Percentiles rank a stretch among this genome's conserved stretches.
These are phyloP conservation scores for Odontamblyopus rebecca DNA, from an alignment of 2,797 vertebrate genomes.

Conservation along the genomic window DNA sequence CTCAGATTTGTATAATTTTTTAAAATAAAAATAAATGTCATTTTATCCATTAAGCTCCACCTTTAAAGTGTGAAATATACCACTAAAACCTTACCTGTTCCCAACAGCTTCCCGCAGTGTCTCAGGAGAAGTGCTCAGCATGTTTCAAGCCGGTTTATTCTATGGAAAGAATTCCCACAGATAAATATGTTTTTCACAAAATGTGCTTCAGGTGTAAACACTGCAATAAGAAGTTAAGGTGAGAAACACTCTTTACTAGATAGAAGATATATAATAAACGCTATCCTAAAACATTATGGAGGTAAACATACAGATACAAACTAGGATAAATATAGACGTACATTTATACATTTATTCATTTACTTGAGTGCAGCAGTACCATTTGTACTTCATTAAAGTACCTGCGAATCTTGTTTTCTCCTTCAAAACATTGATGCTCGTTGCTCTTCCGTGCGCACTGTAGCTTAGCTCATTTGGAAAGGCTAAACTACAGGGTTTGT, in stretches of 20 bases:
- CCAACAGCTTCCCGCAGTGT: slow-evolving; percentile 72
- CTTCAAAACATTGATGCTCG: no score
- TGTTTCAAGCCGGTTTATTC: slow-evolving; percentile 81
- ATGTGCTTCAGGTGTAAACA: slow-evolving; percentile 84
- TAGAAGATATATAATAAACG: not conserved
- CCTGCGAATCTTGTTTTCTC: no score
- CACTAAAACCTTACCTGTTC: slow-evolving; percentile 20
- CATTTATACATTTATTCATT: no score
- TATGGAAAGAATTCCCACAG: slow-evolving; percentile 77
- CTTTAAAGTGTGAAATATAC: slow-evolving; percentile 10
- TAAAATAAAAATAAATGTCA: not conserved
- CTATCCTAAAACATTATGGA: not conserved
- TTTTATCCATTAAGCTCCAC: not conserved
- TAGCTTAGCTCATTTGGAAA: not conserved
- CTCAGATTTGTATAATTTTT: not conserved
- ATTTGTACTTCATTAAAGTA: no score
- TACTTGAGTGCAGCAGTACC: no score
- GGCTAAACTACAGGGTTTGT: not conserved
- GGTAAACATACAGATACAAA: no score
- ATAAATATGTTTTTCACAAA: slow-evolving; percentile 80
- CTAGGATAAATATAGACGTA: no score
- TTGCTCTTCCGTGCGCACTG: not conserved
- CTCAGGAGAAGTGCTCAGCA: slow-evolving; percentile 75
- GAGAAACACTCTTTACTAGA: slow-evolving; percentile 48
- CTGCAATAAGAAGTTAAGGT: slow-evolving; percentile 86